A percentile compares a stretch with the other conserved stretches of the same genome.
phyloP scores from a whole-genome alignment of 2,797 vertebrate species.

The Phataginus tricuspis region DNA sequence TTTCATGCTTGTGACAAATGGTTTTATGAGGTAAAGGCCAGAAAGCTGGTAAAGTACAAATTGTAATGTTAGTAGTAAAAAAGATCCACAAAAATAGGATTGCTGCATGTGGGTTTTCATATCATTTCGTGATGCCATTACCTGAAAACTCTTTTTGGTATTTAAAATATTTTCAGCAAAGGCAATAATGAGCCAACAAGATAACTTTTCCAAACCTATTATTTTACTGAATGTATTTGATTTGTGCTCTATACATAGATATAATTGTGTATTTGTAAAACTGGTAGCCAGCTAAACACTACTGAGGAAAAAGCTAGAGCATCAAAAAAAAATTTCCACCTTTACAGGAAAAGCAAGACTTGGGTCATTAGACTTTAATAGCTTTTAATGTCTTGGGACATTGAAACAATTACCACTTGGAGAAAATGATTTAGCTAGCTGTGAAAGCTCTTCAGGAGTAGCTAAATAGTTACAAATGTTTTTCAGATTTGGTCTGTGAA shows the following conservation, averaged over 20 bases:
- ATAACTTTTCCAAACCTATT: background rate
- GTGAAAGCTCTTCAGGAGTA: conserved; percentile 53
- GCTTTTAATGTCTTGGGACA: conserved; percentile 72
- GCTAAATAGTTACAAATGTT: conserved; percentile 72
- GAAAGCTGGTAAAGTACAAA: background rate
- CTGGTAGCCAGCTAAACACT: background rate
- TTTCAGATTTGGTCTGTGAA: conserved; percentile 69
- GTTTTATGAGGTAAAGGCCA: background rate
- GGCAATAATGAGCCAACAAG: background rate
- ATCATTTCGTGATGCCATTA: background rate
- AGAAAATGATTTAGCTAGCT: conserved; percentile 62
- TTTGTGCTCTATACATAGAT: background rate
- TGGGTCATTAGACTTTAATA: conserved; percentile 74
- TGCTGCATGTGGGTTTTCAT: background rate
- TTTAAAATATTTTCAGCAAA: background rate
- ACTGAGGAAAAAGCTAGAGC: conserved; percentile 50
- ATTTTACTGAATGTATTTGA: background rate
- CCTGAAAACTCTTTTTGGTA: background rate
- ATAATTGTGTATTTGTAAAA: background rate
- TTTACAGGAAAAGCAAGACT: conserved; percentile 69
- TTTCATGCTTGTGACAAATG: background rate
- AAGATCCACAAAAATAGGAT: background rate
- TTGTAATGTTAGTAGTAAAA: background rate
- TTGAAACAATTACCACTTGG: conserved; percentile 63
- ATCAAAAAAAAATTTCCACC: conserved; percentile 57